Conservation (phyloP, 2,113 vertebrate species). For the Abramis brama region DNA sequence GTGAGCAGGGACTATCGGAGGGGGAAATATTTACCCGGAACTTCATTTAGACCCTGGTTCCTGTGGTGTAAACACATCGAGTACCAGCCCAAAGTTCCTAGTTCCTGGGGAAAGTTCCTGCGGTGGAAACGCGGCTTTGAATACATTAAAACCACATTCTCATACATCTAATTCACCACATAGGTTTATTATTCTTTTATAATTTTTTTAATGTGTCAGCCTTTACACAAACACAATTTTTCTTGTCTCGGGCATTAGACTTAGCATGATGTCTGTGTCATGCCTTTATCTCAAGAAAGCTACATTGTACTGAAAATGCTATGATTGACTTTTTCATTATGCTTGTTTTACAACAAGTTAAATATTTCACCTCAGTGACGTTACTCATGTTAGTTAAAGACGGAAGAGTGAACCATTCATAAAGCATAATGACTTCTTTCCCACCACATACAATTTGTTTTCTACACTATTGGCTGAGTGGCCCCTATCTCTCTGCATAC, state of each 20-base stretch:
- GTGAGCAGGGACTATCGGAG: no score
- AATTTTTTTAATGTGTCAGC: slow-evolving; percentile 20
- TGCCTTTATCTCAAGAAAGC: slow-evolving; percentile 42
- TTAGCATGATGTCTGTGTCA: neutral
- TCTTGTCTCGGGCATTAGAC: slow-evolving; percentile 7
- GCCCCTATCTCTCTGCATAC: neutral
- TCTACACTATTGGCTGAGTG: slow-evolving; percentile 1
- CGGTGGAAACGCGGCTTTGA: no score
- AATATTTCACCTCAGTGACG: slow-evolving; percentile 11
- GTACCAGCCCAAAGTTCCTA: no score
- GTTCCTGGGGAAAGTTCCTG: no score
- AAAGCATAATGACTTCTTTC: neutral
- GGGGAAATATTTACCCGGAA: no score
- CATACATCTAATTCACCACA: slow-evolving; percentile 12
- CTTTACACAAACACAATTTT: slow-evolving; percentile 27
- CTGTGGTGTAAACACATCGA: no score
- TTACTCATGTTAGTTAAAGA: slow-evolving; percentile 34
- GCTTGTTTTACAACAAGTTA: neutral
- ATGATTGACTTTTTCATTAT: slow-evolving; percentile 21
- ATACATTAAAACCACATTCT: slow-evolving; percentile 5
- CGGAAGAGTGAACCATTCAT: neutral
- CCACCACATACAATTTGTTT: neutral
- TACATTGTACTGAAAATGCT: slow-evolving; percentile 19
- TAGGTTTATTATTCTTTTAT: neutral
- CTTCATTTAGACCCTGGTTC: no score